Base-by-base conservation (phyloP, 2,888 invertebrate species). In the Bimastos eiseni region DNA sequence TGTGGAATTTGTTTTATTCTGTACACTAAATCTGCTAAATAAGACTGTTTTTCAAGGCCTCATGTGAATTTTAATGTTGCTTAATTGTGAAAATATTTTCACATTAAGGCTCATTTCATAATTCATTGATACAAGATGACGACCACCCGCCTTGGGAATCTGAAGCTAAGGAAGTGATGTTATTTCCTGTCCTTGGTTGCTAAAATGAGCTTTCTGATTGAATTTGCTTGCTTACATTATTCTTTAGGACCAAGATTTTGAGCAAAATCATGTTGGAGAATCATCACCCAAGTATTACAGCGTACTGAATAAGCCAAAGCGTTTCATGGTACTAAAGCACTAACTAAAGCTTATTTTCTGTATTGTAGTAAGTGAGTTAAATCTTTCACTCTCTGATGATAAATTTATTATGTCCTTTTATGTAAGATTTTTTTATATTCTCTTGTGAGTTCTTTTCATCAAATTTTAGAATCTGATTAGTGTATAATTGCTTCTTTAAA, bases 221-320 rank as follows among this genome's bases (percentile, higher is more conserved):
- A 70, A 70, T 70, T 70, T 70, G 70, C 30, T 70, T 70, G 70
- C 70, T 70, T 70, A 70, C 70, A n/a, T 70, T 70, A 70, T 70
- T 70, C 49, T 49, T 49, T 70, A n/a, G 70, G 70, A 70, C n/a
- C 30, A n/a, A 70, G 70, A 70, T 70, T 49, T 70, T 70, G 70
- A 70, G 30, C 30, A 70, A 70, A 70, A 70, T 70, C 70, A 70
- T 70, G 70, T 70, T 70, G n/a, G 70, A 70, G 70, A 70, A 70
- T 70, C n/a, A n/a, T 70, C 70, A 70, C 70, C n/a, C 70, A 70
- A 70, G 70, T 70, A 70, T 70, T 70, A 70, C 70, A 70, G 70
- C 30, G n/a, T 70, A 70, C 70, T 70, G 70, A 70, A 70, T 70
- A 70, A n/a, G 70, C 70, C 70, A 13, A 70, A n/a, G 70, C 70